Evolutionary conservation across 2,797 vertebrate species (phyloP).

Genomic region (Oceanodroma leucorhoa): DNA sequence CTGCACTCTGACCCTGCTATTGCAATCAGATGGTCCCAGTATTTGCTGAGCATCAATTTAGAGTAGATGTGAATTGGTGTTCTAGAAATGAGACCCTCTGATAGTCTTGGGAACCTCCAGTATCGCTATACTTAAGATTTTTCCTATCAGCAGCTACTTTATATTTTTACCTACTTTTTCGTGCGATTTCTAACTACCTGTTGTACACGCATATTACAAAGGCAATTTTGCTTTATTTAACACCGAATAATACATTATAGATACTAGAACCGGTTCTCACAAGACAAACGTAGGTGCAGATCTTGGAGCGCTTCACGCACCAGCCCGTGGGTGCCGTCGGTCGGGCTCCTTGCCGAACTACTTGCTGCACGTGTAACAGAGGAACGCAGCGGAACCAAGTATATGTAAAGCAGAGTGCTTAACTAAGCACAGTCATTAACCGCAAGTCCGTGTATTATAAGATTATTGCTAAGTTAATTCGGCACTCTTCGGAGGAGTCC

Average conservation of each 20-base stretch:
- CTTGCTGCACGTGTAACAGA: no score
- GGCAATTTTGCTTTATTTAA: not conserved
- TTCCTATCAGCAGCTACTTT: not conserved
- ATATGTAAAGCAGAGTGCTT: no score
- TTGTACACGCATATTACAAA: not conserved
- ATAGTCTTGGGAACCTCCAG: not conserved
- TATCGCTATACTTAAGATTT: not conserved
- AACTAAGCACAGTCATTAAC: rapidly evolving
- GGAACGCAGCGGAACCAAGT: no score
- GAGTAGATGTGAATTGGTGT: not conserved
- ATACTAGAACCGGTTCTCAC: not conserved
- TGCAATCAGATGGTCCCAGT: not conserved
- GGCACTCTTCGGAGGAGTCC: rapidly evolving
- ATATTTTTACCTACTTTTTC: not conserved
- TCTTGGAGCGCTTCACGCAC: rapidly evolving
- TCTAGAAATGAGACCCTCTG: not conserved
- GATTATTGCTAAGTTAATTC: not conserved
- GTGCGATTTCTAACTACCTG: not conserved
- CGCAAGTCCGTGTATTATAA: rapidly evolving
- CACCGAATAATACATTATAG: not conserved
- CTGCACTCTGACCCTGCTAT: not conserved
- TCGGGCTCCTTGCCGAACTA: not conserved
- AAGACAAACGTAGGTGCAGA: not conserved
- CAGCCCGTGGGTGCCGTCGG: not conserved
- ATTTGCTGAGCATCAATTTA: not conserved